Evolutionary conservation across 2,113 vertebrate species (phyloP).

Genomic region (Collichthys lucidus): DNA sequence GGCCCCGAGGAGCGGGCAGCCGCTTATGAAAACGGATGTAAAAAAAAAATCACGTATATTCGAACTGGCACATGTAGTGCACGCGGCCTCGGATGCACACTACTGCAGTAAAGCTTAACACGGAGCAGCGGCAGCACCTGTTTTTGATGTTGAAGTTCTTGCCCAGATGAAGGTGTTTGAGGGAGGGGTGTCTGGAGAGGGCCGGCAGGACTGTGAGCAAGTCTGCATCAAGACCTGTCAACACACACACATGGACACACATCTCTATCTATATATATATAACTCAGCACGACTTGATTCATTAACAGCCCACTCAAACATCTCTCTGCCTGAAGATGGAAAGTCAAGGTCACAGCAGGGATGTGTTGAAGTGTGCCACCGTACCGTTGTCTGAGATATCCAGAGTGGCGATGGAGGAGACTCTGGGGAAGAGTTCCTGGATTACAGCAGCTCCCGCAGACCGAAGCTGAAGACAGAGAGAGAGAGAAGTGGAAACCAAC

Average conservation of each 20-base stretch:
- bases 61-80: conserved; percentile 17
- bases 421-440: conserved; percentile 87
- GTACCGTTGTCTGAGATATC: conserved; percentile 91
- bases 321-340: conserved; percentile 13
- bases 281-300: conserved; percentile 28
- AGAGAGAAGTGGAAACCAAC: conserved; percentile 30
- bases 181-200: conserved; percentile 87
- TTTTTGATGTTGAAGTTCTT: conserved; percentile 92
- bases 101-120: conserved; percentile 27
- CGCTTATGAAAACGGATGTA: conserved; percentile 41
- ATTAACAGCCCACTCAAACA: conserved; percentile 38
- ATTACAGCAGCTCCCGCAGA: conserved; percentile 88
- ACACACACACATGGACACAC: conserved; percentile 22
- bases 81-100: background rate
- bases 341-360: conserved; percentile 51
- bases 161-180: conserved; percentile 89
- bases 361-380: conserved; percentile 29
- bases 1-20: conserved; percentile 23
- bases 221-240: conserved; percentile 87
- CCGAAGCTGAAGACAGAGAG: conserved; percentile 81
- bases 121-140: conserved; percentile 80
- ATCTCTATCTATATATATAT: background rate
- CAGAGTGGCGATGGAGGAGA: conserved; percentile 86
- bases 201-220: conserved; percentile 87
- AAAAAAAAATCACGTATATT: conserved; percentile 31